Evolutionary conservation across 2,113 vertebrate genomes (phyloP), one percentile per base, ranked within the genome.

Genomic region (Tonatia bakeri): DNA sequence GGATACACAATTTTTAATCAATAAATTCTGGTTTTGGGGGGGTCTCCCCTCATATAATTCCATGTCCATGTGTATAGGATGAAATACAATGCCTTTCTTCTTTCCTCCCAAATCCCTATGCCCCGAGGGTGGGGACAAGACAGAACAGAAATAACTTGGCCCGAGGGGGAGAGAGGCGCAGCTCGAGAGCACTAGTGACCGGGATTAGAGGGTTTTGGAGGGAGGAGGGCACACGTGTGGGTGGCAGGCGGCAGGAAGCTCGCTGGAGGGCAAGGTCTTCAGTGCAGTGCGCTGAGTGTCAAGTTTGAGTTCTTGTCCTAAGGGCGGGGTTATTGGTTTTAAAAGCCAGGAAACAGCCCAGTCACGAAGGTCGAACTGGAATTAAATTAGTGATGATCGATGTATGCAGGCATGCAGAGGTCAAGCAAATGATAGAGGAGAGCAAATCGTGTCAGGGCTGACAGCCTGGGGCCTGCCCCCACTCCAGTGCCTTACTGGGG

Each of bases 281-380:
- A n/a, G n/a, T 0, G 2, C 31, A 1, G 3, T 0, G 0, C 10
- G 45, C 17, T 1, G 15, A 10, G 59, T 8, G 50, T 15, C 47
- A 38, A 10, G 14, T 33, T 82, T 72, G 11, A 43, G 40, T 33
- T 67, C 72, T 85, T 33, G 9, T 43, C 76, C 56, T n/a, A 40
- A 24, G 52, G 85, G 88, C 73, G 52, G 56, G 31, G 45, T 90
- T 65, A 33, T 7, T 70, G 88, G 16, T 61, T 96, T 75, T 52
- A 59, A 76, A 38, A 65, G 87, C 70, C 24, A 20, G 80, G 87
- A 94, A 90, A 56, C 26, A 93, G 43, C 36, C 4, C 65, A 12
- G 20, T 50, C 40, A 28, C n/a, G 72, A 69, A 83, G 50, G 11
- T 77, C 72, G 70, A n/a, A n/a, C 36, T 69, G 38, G 59, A 43